Percentiles rank a stretch among this genome's conserved stretches.
Conservation (phyloP, 2,888 invertebrate species). For the Dryomyza anilis region DNA sequence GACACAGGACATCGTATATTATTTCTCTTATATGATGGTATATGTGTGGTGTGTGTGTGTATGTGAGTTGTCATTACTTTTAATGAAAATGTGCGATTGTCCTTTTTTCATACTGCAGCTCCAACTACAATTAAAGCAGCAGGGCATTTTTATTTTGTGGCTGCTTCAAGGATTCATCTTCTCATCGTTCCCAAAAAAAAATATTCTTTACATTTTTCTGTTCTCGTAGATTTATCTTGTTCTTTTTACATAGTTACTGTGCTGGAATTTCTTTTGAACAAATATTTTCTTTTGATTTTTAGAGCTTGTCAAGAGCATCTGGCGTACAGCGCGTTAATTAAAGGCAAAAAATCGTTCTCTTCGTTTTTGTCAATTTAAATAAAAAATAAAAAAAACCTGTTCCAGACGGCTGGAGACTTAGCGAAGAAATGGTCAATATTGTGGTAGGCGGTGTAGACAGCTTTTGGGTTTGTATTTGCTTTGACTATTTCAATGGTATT, state of each 20-base stretch:
- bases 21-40: background rate
- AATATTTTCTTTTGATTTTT: constrained; percentile 34
- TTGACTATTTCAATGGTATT: no score
- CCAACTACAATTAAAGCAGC: constrained; percentile 42
- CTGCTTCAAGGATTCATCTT: background rate
- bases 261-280: constrained; percentile 19
- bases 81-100: constrained; percentile 32
- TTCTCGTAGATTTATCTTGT: background rate
- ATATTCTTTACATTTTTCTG: background rate
- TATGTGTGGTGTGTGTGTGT: background rate
- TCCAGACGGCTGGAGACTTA: no score
- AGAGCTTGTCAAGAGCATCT: background rate
- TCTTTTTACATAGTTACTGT: background rate
- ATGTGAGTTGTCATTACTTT: constrained; percentile 7
- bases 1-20: background rate
- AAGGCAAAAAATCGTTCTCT: background rate
- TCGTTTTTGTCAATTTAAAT: background rate
- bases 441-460: background rate
- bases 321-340: constrained; percentile 5
- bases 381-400: background rate
- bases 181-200: background rate
- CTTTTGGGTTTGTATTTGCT: background rate
- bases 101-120: constrained; percentile 16
- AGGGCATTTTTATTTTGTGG: background rate
- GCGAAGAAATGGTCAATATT: background rate